Conservation (phyloP, 2,113 vertebrate genomes). For the Lophochroa leadbeateri region DNA sequence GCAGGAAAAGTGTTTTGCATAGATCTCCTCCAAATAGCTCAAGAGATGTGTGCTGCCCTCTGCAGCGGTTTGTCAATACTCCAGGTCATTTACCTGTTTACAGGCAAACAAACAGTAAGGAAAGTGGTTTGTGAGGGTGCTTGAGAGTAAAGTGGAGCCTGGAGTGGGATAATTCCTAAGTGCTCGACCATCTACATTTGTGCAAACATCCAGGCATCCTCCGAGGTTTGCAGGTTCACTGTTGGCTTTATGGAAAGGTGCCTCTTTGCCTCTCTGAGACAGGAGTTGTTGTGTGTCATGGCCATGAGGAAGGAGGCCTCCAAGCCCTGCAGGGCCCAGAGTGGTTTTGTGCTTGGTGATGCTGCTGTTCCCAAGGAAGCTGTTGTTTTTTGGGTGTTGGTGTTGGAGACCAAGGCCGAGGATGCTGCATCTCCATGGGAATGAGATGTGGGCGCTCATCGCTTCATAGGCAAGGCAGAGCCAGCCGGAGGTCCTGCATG, state of each 20-base stretch:
- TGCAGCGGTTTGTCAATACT: constrained; percentile 25
- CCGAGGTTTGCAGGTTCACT: rapidly evolving
- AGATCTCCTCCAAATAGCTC: neutral
- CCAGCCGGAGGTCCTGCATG: neutral
- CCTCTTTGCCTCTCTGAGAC: neutral
- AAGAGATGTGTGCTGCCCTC: constrained; percentile 40
- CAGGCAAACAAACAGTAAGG: constrained; percentile 33
- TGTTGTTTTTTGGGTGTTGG: neutral
- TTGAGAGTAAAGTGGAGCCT: neutral
- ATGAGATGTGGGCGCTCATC: neutral
- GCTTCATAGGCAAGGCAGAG: rapidly evolving
- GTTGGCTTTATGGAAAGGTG: neutral
- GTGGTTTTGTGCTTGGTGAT: rapidly evolving
- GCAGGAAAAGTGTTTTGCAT: neutral
- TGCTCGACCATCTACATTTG: neutral
- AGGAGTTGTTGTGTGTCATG: neutral
- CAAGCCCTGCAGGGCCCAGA: rapidly evolving
- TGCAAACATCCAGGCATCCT: neutral
- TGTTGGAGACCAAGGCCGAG: rapidly evolving
- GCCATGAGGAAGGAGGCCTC: neutral
- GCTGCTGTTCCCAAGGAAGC: neutral
- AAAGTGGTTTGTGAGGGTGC: constrained; percentile 10
- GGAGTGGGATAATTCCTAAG: neutral
- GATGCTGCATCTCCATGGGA: neutral
- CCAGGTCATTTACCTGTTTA: constrained; percentile 47